These are phyloP conservation scores for Petroica traversi DNA, from an alignment of 2,113 vertebrate species.

Conservation along the genomic window DNA sequence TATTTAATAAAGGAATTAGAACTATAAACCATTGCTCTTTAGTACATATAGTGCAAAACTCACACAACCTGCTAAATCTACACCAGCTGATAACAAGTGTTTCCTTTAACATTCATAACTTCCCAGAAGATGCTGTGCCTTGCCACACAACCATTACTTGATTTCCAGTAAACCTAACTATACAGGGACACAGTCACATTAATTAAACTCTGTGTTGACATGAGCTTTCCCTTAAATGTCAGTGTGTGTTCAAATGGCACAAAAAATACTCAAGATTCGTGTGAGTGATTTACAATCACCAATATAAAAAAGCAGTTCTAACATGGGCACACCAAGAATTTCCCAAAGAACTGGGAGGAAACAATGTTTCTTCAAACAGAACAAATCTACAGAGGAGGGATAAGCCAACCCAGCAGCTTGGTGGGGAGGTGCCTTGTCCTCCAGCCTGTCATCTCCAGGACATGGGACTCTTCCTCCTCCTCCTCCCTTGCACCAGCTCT, in stretches of 20 bases:
- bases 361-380: not conserved
- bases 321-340: not conserved
- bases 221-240: not conserved
- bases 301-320: not conserved
- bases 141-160: not conserved
- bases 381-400: not conserved
- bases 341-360: not conserved
- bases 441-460: accelerated
- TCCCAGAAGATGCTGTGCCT: not conserved
- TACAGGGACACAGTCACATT: not conserved
- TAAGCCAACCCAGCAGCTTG: not conserved
- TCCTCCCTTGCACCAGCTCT: not conserved
- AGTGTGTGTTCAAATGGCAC: not conserved
- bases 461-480: not conserved
- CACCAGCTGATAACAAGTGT: not conserved
- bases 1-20: not conserved
- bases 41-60: not conserved
- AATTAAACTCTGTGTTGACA: not conserved
- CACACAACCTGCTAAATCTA: not conserved
- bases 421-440: not conserved
- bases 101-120: not conserved
- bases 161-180: not conserved
- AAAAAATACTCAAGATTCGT: not conserved
- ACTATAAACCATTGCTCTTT: not conserved
- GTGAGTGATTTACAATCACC: not conserved